A percentile compares a stretch with the other conserved stretches of the same genome.
These are phyloP conservation scores for Bellardia pandia DNA, from an alignment of 2,888 invertebrate genomes.

Conservation along the genomic window DNA sequence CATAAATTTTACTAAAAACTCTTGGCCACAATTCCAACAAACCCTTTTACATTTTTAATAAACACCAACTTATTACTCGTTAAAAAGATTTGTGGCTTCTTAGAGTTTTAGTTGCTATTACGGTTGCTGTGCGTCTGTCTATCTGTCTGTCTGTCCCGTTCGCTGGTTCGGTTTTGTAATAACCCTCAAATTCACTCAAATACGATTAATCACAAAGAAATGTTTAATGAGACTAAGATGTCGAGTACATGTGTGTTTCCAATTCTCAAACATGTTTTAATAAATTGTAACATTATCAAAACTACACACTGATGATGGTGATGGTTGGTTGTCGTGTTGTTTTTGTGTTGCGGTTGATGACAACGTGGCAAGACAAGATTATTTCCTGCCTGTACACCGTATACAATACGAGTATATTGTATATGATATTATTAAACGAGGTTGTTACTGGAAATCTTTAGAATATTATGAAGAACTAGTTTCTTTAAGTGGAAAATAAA, in stretches of 20 bases:
- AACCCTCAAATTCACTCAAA: constrained; percentile 16
- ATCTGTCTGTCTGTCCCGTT: not conserved
- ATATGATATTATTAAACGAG: not conserved
- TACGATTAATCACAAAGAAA: not conserved
- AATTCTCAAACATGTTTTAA: constrained; percentile 29
- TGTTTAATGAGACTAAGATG: constrained; percentile 24
- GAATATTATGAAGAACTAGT: no score
- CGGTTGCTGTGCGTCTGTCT: not conserved
- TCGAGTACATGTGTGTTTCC: constrained; percentile 13
- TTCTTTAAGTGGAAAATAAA: no score
- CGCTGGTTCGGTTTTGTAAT: not conserved
- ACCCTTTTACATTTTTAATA: constrained; percentile 18
- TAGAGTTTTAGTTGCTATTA: not conserved
- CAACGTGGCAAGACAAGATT: not conserved
- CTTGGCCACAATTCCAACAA: not conserved
- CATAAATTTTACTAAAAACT: not conserved
- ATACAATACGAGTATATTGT: not conserved
- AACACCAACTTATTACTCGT: not conserved
- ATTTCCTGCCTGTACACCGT: not conserved
- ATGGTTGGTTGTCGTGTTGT: not conserved
- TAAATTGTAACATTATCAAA: constrained; percentile 29
- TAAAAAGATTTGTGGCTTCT: not conserved
- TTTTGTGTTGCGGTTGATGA: constrained; percentile 24
- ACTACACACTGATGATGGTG: not conserved
- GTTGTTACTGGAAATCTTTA: not conserved